Percentiles rank a stretch among this genome's conserved stretches.
These are phyloP conservation scores for Polydrusus cervinus DNA, from an alignment of 2,888 invertebrate genomes.

Conservation along the genomic window DNA sequence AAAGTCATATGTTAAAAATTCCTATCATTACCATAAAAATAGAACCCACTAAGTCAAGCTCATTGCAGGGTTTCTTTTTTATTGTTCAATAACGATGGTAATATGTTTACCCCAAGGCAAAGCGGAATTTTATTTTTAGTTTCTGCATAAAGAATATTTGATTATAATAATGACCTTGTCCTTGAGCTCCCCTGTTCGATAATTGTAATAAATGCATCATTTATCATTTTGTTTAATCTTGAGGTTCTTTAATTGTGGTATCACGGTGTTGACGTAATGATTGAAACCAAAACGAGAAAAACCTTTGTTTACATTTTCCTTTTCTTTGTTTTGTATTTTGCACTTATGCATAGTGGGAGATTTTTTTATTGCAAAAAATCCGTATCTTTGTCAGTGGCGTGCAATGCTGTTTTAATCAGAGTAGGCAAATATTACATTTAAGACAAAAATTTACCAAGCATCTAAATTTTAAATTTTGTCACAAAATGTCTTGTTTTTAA, in stretches of 20 bases:
- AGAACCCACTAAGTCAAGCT: constrained; percentile 11
- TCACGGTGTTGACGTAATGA: constrained; percentile 3
- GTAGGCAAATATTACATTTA: too few species aligned
- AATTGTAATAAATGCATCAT: constrained; percentile 21
- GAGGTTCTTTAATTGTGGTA: background rate
- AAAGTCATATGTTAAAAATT: background rate
- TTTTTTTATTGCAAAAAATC: too few species aligned
- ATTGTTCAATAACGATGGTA: constrained; percentile 15
- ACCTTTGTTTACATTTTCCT: background rate
- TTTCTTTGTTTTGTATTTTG: background rate
- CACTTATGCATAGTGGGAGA: background rate
- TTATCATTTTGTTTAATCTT: constrained; percentile 8
- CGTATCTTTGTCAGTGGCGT: too few species aligned
- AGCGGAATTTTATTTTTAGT: constrained; percentile 18
- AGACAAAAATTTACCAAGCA: too few species aligned
- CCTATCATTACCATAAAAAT: constrained; percentile 18
- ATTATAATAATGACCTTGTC: constrained; percentile 11
- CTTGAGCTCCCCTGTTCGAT: constrained; percentile 18
- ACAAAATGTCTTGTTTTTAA: too few species aligned
- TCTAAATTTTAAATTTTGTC: too few species aligned
- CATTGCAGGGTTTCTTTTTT: constrained; percentile 13
- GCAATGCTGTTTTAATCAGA: too few species aligned
- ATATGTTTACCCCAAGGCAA: constrained; percentile 17
- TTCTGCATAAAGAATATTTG: constrained; percentile 9
- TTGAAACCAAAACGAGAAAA: background rate